Evolutionary conservation across 1,140 invertebrate species (phyloP), one percentile per base, ranked within the genome.

Genomic region (Chrysopa pallens): DNA sequence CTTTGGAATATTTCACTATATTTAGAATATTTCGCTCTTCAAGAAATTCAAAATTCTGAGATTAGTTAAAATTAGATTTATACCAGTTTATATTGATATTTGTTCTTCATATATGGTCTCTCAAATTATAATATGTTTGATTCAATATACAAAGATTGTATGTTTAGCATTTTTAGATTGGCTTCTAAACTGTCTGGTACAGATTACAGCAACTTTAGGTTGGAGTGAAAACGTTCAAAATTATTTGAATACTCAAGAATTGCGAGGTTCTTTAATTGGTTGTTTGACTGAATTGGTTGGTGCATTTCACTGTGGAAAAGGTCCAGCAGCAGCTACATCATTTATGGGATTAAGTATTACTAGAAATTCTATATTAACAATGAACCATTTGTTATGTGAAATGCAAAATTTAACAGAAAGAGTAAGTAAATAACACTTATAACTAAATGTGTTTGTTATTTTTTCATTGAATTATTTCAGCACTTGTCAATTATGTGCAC

Each of bases 311-410:
- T 61, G 55, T 49, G 55, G 55, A 6, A 61, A 59, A 51, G 57
- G 57, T 6, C 45, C 56, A 1, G 59, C 62, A 23, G 65, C 65
- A 6, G 59, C 60, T 7, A 53, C 60, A 9, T 70, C 65, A 35
- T 65, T 68, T 15, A 71, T 72, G 69, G 70, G 69, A 1, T 49
- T 71, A 8, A 68, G 63, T 6, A 70, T 72, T 38, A 70, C 67
- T 0, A 60, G 66, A 48, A 61, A 68, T 47, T 61, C 63, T 4
- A 54, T 72, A 13, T 56, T 72, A 23, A 63, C 67, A 27, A 53
- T 73, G n/a, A 70, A 71, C 54, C 67, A 72, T 50, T 46, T 71
- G 1, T 42, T 70, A 4, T 55, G 59, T 42, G 63, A 69, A 52
- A 62, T 70, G 62, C 63, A 67, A 46, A 50, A 57, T 53, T 52